Base-by-base conservation (phyloP, 2,888 invertebrate genomes). In the Galerucella calmariensis region DNA sequence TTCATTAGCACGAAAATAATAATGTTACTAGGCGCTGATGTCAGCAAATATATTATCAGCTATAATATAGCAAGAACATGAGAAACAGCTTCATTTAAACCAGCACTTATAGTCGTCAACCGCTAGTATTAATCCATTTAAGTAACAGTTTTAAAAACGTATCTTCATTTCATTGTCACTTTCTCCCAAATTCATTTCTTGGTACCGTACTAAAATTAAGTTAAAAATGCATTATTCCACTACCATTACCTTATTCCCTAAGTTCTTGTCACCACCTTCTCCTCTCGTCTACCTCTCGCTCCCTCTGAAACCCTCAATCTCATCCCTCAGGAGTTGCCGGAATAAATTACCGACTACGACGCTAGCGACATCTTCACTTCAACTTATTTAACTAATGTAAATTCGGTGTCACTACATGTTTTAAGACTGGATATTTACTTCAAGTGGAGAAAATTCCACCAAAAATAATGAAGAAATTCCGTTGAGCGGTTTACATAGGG, bases 371-470 rank as follows among this genome's bases (percentile, higher is more conserved):
- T 78, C 76, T 78, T 76, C 78, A 78, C 78, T 77, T 75, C 73
- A 77, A 76, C 77, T 73, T 75, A 77, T 76, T 75, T 75, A 74
- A 78, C 75, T 77, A 77, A 78, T 77, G 77, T 76, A 74, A 78
- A 78, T 78, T 78, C 73, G 75, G 78, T 70, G 78, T 75, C 75
- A 75, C 75, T 78, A 77, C 78, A 73, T 74, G 75, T 77, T 78
- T 75, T 78, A 77, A 78, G 75, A 70, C 63, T 58, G 65, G 20
- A 69, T 77, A 77, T 77, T 78, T 77, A 73, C 75, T 71, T 70
- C 24, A 53, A 61, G 74, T 24, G 8, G 6, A 44, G 12, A 41
- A 27, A 9, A 67, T 72, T 72, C 72, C 72, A 72, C 72, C 66
- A 59, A 66, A 72, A 59, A 61, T 16, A 11, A 68, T n/a, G 10